Conservation (phyloP, 2,113 vertebrate species). For the Dissostichus mawsoni region DNA sequence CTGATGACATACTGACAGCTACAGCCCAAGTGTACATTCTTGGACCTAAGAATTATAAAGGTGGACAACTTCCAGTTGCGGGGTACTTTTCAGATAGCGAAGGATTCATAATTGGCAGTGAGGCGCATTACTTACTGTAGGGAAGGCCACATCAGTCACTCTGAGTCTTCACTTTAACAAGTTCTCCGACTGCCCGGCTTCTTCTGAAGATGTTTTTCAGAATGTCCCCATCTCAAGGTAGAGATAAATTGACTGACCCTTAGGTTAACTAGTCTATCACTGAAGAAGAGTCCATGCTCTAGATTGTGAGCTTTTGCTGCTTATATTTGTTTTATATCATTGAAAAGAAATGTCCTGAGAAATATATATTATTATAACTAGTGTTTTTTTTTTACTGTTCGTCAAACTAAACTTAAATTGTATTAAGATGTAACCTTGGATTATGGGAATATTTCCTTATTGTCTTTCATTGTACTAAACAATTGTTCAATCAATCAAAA, state of each 20-base stretch:
- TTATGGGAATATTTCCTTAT: no score
- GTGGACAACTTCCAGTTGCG: constrained; percentile 16
- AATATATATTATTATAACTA: neutral
- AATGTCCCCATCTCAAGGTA: constrained; percentile 11
- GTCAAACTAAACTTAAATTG: neutral
- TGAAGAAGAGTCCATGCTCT: neutral
- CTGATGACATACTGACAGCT: constrained; percentile 39
- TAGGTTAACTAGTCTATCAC: constrained; percentile 20
- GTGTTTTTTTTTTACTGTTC: neutral
- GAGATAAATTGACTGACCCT: constrained; percentile 23
- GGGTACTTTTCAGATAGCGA: constrained; percentile 13
- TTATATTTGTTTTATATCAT: neutral
- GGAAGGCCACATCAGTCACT: neutral
- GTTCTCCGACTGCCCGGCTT: constrained; percentile 8
- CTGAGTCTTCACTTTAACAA: constrained; percentile 22
- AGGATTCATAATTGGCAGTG: constrained; percentile 18
- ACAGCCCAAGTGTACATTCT: constrained; percentile 19
- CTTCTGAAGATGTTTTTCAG: constrained; percentile 10
- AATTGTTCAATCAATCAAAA: no score
- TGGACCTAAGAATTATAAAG: constrained; percentile 28
- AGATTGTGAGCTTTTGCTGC: neutral
- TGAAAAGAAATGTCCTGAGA: neutral
- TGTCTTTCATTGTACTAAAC: no score
- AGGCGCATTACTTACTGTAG: neutral
- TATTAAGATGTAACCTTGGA: neutral